Base-by-base conservation (phyloP, 2,797 vertebrate species). In the Ceyx erithaca region DNA sequence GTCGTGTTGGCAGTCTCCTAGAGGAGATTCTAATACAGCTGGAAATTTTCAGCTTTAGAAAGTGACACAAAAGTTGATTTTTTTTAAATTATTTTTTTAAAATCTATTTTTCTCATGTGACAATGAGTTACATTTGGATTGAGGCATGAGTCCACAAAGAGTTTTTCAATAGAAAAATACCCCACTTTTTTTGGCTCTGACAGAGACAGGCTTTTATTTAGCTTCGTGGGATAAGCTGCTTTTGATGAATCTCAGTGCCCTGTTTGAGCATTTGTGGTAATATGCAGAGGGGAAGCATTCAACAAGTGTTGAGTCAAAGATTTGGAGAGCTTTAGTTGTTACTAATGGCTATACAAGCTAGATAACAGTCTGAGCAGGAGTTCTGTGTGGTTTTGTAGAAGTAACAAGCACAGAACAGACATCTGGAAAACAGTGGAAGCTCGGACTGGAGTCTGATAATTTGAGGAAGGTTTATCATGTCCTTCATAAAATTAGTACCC, bases 11-110 rank as follows among this genome's bases (percentile, higher is more conserved):
- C 61, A 61, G 9, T 45, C 49, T 94, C 9, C 13, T 87, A 20
- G 4, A 2, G 78, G 78, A 85, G 67, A 45, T 48, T 31, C 25
- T 55, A 70, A 71, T 61, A 19, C 84, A 93, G 30, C 68, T 91
- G 49, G 51, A 87, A 81, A 37, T 96, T 54, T 77, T 77, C 40
- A 80, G 93, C 66, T 89, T 85, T 25, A 69, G 54, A 59, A 31
- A 87, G 14, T 54, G 26, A 68, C 48, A 73, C 28, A 58, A 49
- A 91, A 54, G 13, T 35, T 33, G 33, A 33, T 33, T 33, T 33
- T 33, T 33, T 33, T 33, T 9, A 35, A 35, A 35, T 10, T 35
- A 10, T 35, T 82, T 67, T 25, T 89, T 62, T 55, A 78, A 54
- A 40, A 48, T 62, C 13, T 81, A 4, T 41, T 90, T 80, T 92